Evolutionary conservation across 2,797 vertebrate species (phyloP), one percentile per base, ranked within the genome.

Genomic region (Hephaestus fuliginosus): DNA sequence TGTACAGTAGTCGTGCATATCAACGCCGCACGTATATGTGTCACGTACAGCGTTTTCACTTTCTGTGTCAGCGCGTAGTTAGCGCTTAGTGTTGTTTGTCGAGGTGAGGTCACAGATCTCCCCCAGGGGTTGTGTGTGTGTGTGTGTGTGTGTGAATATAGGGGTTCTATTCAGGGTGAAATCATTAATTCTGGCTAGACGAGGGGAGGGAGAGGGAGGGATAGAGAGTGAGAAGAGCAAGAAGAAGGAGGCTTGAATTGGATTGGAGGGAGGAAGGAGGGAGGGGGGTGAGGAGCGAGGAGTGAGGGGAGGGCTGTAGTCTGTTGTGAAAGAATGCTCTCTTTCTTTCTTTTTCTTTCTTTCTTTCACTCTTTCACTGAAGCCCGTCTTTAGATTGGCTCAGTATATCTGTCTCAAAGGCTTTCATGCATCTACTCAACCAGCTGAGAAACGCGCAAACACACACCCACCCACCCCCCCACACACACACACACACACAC

Each of bases 351-450:
- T 33, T 33, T 82, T 80, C 78, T 84, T 79, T 87, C 78, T 84
- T 86, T 92, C 90, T 87, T 86, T 86, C 68, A 69, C 74, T 86
- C 85, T 91, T 88, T 92, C 89, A 84, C 84, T 88, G 88, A 78
- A 69, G 82, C 79, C 62, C 18, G 74, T 91, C 91, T 93, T 93
- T 89, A 90, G 91, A 92, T 91, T 81, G 91, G 87, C 87, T 89
- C 90, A 86, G 74, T 93, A 78, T 90, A 87, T 93, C 87, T 91
- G 89, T 93, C 93, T 92, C 88, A 88, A 84, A 91, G 91, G 91
- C 90, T 93, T 93, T 94, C 90, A 93, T 90, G 93, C 91, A 79
- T 89, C 85, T 87, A 91, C 88, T 92, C 90, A 89, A 85, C 90
- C 91, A 92, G 91, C 91, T 89, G 88, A 93, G 84, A 90, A 64